Evolutionary conservation across 35 echinoderm and acorn worm genomes (phyloP), one percentile per base, ranked within the genome.

Genomic region (Strongylocentrotus purpuratus): DNA sequence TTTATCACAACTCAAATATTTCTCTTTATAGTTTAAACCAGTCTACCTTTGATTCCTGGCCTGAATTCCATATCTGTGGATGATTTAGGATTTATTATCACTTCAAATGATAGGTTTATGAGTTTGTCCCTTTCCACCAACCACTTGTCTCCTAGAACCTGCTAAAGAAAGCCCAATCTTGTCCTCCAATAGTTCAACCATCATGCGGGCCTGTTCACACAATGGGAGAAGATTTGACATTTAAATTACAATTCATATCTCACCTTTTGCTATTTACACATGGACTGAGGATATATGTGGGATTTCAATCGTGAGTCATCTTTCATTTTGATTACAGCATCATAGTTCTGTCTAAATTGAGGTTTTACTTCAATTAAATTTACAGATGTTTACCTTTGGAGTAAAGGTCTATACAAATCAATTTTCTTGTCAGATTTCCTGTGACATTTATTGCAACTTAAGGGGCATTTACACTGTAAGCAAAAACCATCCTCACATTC

Each of bases 11-110:
- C 65, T n/a, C 65, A 78, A 78, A n/a, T 78, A 78, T 78, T 78
- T 78, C 22, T 7, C 65, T 78, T 22, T 78, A n/a, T 28, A 78
- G 22, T 4, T 78, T 78, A 78, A n/a, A 78, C 65, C 6, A 31
- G 65, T 78, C 7, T 78, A 18, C 65, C 20, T 78, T 78, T n/a
- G 20, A 78, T 28, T 78, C 65, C 25, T 78, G 65, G 7, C 25
- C 65, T 78, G 20, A 78, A 78, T 78, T 78, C 65, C 65, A 78
- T 78, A 78, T 78, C 65, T 78, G 22, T 78, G 65, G 7, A 78
- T 78, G 65, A 78, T 78, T 78, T 78, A 78, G 65, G 65, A 78
- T 28, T 78, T 78, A 78, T 78, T 78, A 78, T 78, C 65, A 78
- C 65, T 78, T 28, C 65, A 78, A 78, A 78, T 78, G 65, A 78